A percentile compares a stretch with the other conserved stretches of the same genome.
Evolutionary conservation across 2,888 invertebrate species (phyloP).

Genomic region (Zaprionus bogoriensis): DNA sequence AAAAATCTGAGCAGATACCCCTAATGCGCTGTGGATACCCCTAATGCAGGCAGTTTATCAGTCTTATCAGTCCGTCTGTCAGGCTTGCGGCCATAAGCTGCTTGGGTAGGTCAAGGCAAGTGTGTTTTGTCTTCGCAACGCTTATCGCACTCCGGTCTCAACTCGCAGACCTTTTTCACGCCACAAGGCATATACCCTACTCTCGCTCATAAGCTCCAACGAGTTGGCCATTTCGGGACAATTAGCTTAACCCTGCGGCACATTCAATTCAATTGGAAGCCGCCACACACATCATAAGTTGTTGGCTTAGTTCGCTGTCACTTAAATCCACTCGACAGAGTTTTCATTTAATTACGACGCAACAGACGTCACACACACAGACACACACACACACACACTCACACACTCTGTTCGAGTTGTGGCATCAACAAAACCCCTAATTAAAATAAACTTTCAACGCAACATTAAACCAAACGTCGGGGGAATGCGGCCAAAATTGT

Average conservation of each 20-base stretch:
- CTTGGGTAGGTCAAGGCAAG: constrained; percentile 5
- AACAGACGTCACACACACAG: neutral
- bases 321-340: constrained; percentile 26
- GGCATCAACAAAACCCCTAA: constrained; percentile 38
- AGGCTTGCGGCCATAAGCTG: neutral
- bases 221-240: constrained; percentile 14
- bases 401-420: constrained; percentile 20
- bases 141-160: neutral
- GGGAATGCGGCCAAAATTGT: constrained; percentile 42
- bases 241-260: constrained; percentile 23
- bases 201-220: neutral
- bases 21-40: neutral
- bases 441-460: constrained; percentile 63
- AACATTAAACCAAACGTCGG: constrained; percentile 43
- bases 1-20: neutral
- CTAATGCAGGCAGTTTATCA: neutral
- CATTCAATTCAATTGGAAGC: constrained; percentile 19
- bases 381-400: neutral
- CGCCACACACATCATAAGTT: constrained; percentile 13
- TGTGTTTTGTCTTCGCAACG: neutral
- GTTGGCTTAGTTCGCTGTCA: constrained; percentile 15
- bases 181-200: neutral
- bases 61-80: neutral
- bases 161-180: neutral
- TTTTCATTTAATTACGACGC: constrained; percentile 46